Conservation (phyloP, 2,888 invertebrate genomes). For the Buathra laborator region DNA sequence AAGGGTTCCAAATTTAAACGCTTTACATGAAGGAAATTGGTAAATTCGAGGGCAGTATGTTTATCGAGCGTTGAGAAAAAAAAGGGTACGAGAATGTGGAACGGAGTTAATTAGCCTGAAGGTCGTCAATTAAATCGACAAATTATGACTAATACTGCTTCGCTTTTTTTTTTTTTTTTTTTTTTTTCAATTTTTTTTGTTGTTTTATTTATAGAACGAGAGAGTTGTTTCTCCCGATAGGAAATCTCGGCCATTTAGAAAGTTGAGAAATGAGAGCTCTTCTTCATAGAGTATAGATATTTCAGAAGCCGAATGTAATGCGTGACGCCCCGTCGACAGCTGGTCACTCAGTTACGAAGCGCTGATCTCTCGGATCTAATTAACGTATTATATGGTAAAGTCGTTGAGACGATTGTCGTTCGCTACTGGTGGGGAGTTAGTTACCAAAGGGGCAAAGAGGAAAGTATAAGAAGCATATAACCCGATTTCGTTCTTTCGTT, state of each 20-base stretch:
- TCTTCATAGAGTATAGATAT: slow-evolving; percentile 11
- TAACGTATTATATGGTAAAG: slow-evolving; percentile 44
- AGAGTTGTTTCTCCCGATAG: not conserved
- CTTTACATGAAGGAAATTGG: not conserved
- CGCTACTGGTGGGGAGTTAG: not conserved
- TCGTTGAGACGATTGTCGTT: slow-evolving; percentile 29
- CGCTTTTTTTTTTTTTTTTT: no score
- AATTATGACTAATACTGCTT: not conserved
- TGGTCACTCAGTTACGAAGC: slow-evolving; percentile 39
- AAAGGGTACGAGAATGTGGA: not conserved
- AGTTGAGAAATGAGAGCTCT: slow-evolving; percentile 46
- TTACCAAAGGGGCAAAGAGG: not conserved
- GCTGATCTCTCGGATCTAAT: slow-evolving; percentile 53
- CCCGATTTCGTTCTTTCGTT: slow-evolving; percentile 26
- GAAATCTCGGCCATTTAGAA: slow-evolving; percentile 50
- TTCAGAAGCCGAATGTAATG: slow-evolving; percentile 20
- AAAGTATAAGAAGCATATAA: not conserved
- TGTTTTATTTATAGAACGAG: not conserved
- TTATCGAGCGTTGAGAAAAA: not conserved
- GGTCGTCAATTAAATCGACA: slow-evolving; percentile 1
- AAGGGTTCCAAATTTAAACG: not conserved
- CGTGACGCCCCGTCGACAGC: slow-evolving; percentile 19
- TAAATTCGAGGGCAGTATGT: not conserved
- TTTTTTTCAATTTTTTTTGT: not conserved
- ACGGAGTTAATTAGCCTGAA: not conserved